These are phyloP conservation scores for Pinctada fucata DNA, from an alignment of 2,888 invertebrate genomes.

Conservation along the genomic window DNA sequence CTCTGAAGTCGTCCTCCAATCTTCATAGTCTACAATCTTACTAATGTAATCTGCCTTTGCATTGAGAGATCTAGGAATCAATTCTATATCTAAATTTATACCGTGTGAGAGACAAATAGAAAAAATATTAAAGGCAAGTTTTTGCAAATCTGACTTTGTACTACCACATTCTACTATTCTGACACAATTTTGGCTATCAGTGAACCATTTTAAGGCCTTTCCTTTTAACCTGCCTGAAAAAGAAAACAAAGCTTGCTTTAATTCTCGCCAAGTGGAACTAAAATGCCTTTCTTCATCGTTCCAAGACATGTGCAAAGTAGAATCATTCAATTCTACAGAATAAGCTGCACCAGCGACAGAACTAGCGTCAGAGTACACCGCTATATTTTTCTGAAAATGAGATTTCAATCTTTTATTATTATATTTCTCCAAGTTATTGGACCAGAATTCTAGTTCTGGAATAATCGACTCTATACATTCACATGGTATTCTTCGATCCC, in stretches of 20 bases:
- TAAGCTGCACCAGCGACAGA: slow-evolving; percentile 7
- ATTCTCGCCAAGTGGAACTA: slow-evolving; percentile 11
- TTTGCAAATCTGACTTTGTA: neutral
- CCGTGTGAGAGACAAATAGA: neutral
- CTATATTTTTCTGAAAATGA: too few relatives aligned
- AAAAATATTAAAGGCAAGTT: slow-evolving; percentile 4
- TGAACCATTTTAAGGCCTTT: neutral
- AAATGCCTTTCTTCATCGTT: neutral
- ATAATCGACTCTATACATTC: neutral
- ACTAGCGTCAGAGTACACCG: slow-evolving; percentile 12
- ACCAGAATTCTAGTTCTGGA: neutral
- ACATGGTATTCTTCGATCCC: neutral
- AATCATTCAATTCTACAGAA: neutral
- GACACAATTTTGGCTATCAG: neutral
- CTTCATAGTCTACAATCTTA: neutral
- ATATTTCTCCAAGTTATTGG: neutral
- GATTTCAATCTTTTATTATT: neutral
- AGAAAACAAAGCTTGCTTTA: neutral
- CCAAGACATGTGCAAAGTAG: neutral
- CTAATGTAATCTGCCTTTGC: slow-evolving; percentile 1
- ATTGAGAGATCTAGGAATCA: slow-evolving; percentile 11
- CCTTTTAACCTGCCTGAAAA: neutral
- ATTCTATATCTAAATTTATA: neutral
- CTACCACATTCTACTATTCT: neutral
- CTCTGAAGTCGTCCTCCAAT: neutral